Conservation (phyloP, 2,888 invertebrate species). For the Crepidodera aurea region DNA sequence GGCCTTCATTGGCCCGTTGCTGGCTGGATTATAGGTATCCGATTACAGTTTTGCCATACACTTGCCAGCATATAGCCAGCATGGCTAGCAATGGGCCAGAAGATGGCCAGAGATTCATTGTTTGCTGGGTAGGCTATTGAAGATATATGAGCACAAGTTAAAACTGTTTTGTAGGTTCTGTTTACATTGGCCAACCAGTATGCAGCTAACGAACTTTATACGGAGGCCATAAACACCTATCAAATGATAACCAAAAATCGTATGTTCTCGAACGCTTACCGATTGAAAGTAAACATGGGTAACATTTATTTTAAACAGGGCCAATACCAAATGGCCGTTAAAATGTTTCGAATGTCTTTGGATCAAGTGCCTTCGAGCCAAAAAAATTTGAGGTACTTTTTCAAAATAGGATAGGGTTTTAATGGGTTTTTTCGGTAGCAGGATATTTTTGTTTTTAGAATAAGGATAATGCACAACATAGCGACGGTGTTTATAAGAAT, state of each 20-base stretch:
- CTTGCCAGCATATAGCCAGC: too few relatives aligned
- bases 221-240: constrained; percentile 95
- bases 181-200: constrained; percentile 97
- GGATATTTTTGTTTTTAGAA: too few relatives aligned
- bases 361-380: constrained; percentile 95
- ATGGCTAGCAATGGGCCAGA: too few relatives aligned
- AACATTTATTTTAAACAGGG: constrained; percentile 97
- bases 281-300: constrained; percentile 97
- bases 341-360: constrained; percentile 97
- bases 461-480: constrained; percentile 98
- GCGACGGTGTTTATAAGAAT: constrained; percentile 93
- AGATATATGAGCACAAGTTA: too few relatives aligned
- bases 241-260: constrained; percentile 93
- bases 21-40: too few relatives aligned
- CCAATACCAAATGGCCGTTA: constrained; percentile 92
- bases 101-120: too few relatives aligned
- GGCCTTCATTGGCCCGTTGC: too few relatives aligned
- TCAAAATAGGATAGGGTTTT: too few relatives aligned
- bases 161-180: constrained; percentile 83
- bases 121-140: too few relatives aligned
- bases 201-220: constrained; percentile 91
- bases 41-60: too few relatives aligned
- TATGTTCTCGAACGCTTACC: constrained; percentile 91
- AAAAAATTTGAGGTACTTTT: constrained; percentile 82
- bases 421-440: too few relatives aligned